These are phyloP conservation scores for Polyodon spathula DNA, from an alignment of 2,113 vertebrate genomes.

Conservation along the genomic window DNA sequence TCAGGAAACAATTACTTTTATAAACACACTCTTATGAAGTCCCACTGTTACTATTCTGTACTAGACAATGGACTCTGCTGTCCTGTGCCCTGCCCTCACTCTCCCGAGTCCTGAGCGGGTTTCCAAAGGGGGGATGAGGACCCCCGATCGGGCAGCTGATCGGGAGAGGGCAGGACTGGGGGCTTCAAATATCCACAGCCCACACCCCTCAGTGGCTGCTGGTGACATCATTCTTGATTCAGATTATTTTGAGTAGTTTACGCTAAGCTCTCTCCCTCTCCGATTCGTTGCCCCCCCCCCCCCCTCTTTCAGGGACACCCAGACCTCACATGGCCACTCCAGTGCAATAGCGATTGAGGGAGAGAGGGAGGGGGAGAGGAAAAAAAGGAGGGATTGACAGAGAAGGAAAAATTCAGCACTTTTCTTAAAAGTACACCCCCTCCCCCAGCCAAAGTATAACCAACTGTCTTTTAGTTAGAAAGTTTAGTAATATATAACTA, in stretches of 20 bases:
- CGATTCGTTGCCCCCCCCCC: slow-evolving; percentile 34
- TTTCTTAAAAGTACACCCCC: slow-evolving; percentile 25
- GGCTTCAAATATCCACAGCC: slow-evolving; percentile 36
- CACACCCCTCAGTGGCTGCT: slow-evolving; percentile 45
- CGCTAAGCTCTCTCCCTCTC: slow-evolving; percentile 19
- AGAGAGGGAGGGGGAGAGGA: not conserved
- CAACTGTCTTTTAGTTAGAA: no score
- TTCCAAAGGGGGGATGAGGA: not conserved
- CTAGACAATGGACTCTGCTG: slow-evolving; percentile 29
- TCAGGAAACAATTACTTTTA: slow-evolving; percentile 17
- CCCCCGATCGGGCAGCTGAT: slow-evolving; percentile 15
- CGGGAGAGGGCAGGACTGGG: slow-evolving; percentile 42
- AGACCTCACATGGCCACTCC: slow-evolving; percentile 27
- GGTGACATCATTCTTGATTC: slow-evolving; percentile 62
- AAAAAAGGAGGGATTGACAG: slow-evolving; percentile 1
- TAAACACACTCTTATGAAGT: slow-evolving; percentile 15
- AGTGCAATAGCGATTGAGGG: no score
- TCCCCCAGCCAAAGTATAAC: slow-evolving; percentile 28
- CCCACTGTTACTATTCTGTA: slow-evolving; percentile 16
- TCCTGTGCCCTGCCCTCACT: slow-evolving; percentile 31
- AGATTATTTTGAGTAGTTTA: slow-evolving; percentile 9
- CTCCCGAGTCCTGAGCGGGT: not conserved
- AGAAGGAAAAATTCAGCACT: not conserved
- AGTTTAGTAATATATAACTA: no score
- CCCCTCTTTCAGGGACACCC: slow-evolving; percentile 40